These are phyloP conservation scores for Scaptomyza reducta DNA, from an alignment of 2,888 invertebrate species.

Conservation along the genomic window DNA sequence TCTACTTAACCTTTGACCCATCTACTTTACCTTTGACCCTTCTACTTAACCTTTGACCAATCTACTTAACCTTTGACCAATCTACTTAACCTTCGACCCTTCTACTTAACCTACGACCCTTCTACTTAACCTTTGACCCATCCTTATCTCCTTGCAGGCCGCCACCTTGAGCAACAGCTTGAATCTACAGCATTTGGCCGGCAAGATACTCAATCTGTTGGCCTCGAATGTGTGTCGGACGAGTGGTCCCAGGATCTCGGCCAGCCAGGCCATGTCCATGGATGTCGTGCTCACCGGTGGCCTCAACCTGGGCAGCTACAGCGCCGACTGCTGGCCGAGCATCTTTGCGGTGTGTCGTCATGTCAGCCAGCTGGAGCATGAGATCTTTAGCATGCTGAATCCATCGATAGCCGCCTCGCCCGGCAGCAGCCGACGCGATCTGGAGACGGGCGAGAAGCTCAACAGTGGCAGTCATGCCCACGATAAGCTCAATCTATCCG, in stretches of 20 bases:
- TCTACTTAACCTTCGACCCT: too few relatives aligned
- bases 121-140: too few relatives aligned
- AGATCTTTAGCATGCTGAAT: conserved; percentile 92
- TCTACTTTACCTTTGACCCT: too few relatives aligned
- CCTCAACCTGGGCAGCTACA: conserved; percentile 95
- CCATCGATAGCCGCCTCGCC: conserved; percentile 82
- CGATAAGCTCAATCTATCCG: conserved; percentile 87
- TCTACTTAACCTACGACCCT: too few relatives aligned
- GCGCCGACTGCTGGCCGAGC: conserved; percentile 97
- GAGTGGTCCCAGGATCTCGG: conserved; percentile 90
- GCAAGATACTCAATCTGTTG: conserved; percentile 93
- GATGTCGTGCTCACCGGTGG: conserved; percentile 95
- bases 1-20: too few relatives aligned
- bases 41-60: too few relatives aligned
- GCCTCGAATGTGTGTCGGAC: conserved; percentile 95
- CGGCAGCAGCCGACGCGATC: conserved; percentile 80
- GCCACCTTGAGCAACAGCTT: conserved; percentile 95
- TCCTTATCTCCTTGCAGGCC: too few relatives aligned
- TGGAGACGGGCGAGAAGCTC: conserved; percentile 83
- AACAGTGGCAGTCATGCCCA: conserved; percentile 84
- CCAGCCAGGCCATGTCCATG: conserved; percentile 95
- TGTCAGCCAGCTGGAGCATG: conserved; percentile 95
- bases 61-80: too few relatives aligned
- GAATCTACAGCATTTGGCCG: conserved; percentile 95
- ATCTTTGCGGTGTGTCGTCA: conserved; percentile 97